phyloP scores from a whole-genome alignment of 2,113 vertebrate genomes.

The Chunga burmeisteri region DNA sequence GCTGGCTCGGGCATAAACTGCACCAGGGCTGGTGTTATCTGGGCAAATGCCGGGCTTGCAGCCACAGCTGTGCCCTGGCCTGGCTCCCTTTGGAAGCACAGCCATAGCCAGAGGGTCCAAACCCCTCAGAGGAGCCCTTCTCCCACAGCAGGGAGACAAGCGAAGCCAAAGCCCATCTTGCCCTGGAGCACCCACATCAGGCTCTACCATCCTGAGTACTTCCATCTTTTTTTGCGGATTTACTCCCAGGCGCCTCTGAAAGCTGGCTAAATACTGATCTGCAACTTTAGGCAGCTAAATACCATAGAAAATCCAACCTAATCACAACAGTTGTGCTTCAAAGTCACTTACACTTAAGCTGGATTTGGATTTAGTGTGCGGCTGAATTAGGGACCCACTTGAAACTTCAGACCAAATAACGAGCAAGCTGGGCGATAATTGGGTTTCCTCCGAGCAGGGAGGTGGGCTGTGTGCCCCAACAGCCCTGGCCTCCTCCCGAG shows the following conservation, averaged over 20 bases:
- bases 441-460: not conserved
- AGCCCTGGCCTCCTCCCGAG: not conserved
- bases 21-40: not conserved
- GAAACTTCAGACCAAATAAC: not conserved
- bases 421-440: not conserved
- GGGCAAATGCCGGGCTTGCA: not conserved
- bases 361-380: slow-evolving; percentile 6
- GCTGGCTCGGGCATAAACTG: not conserved
- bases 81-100: not conserved
- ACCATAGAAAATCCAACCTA: slow-evolving; percentile 6
- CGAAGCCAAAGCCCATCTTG: not conserved
- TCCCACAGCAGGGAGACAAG: not conserved
- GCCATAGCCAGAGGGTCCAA: not conserved
- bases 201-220: not conserved
- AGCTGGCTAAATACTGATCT: not conserved
- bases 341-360: not conserved
- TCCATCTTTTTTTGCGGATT: not conserved
- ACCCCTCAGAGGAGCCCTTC: not conserved
- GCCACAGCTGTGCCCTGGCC: not conserved
- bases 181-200: not conserved
- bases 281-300: slow-evolving; percentile 37
- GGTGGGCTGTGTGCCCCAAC: not conserved
- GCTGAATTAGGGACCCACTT: not conserved
- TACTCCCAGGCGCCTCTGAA: not conserved
- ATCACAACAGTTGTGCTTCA: not conserved